Evolutionary conservation across 1,140 invertebrate species (phyloP).

Genomic region (Camponotus floridanus): DNA sequence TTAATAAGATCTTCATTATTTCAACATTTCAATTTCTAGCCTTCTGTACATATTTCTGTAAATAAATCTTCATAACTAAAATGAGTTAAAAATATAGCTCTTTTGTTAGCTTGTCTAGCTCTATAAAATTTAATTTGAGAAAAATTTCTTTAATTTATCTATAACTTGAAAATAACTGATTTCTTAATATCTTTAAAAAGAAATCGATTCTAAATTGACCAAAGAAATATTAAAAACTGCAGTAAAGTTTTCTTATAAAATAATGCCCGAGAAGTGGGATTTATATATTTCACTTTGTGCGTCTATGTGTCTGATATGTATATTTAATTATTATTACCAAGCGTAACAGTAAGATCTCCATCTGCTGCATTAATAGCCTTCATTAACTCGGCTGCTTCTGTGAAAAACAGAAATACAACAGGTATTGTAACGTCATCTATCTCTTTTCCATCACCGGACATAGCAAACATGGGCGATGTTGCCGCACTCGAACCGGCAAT

Average conservation of each 20-base stretch:
- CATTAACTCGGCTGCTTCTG: slow-evolving; percentile 91
- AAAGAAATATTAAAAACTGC: neutral
- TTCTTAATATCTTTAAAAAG: neutral
- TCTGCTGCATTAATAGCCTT: slow-evolving; percentile 84
- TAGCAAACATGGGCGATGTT: slow-evolving; percentile 95
- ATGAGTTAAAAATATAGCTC: no score
- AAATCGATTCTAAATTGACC: neutral
- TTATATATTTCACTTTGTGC: neutral
- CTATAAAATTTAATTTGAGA: neutral
- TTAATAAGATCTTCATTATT: neutral
- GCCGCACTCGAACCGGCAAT: slow-evolving; percentile 90
- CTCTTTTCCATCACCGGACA: slow-evolving; percentile 95
- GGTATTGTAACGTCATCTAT: slow-evolving; percentile 95
- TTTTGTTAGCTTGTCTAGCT: neutral
- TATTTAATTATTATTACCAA: slow-evolving; percentile 68
- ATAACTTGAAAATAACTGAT: neutral
- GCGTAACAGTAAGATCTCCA: slow-evolving; percentile 78
- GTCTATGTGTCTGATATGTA: neutral
- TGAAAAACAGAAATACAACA: slow-evolving; percentile 95
- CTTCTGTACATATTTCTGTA: no score
- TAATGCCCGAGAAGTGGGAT: neutral
- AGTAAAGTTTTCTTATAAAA: slow-evolving; percentile 29
- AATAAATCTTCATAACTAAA: no score
- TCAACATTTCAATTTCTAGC: no score
- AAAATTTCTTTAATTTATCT: neutral